Evolutionary conservation across 2,113 vertebrate genomes (phyloP).

Genomic region (human (Homo sapiens)): GRCh38 chr15:80995501-80996000

Average conservation of each 20-base stretch:
- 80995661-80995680: not conserved
- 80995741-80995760: not conserved
- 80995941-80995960: not conserved
- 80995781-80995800: not conserved
- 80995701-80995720: not conserved
- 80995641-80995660: not conserved
- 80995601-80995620: not conserved
- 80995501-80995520: not conserved
- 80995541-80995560: not conserved
- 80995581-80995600: not conserved
- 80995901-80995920: not conserved
- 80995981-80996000: not conserved
- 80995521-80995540: not conserved
- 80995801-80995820: not conserved
- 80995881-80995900: not conserved
- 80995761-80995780: not conserved
- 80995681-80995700: not conserved
- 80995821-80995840: not conserved
- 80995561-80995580: not conserved
- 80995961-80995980: not conserved
- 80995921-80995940: not conserved
- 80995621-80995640: not conserved
- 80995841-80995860: not conserved
- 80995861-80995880: not conserved
- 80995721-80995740: not conserved